These are phyloP conservation scores for Peromyscus leucopus DNA, from an alignment of 2,113 vertebrate genomes.

Conservation along the genomic window DNA sequence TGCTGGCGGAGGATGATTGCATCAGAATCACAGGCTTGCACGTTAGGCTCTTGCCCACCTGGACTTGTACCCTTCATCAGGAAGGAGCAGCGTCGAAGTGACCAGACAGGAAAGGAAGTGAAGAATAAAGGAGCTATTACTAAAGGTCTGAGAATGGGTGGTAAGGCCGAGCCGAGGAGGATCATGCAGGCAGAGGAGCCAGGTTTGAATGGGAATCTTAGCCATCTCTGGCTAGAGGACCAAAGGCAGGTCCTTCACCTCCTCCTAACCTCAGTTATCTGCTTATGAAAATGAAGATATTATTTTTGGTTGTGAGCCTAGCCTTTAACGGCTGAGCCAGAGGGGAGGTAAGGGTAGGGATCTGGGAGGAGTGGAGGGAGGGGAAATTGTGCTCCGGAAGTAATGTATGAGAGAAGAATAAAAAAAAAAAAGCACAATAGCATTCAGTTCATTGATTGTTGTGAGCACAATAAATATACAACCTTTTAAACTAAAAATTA, in stretches of 20 bases:
- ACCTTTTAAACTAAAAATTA: constrained; percentile 21
- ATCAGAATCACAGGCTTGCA: neutral
- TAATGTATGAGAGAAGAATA: neutral
- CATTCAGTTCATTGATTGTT: neutral
- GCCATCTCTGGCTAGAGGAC: neutral
- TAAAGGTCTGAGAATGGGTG: neutral
- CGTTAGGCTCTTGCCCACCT: neutral
- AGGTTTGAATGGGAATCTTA: neutral
- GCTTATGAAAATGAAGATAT: neutral
- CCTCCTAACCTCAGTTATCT: neutral
- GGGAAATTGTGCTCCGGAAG: neutral
- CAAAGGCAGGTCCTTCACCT: neutral
- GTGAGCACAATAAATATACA: neutral
- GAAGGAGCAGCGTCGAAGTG: neutral
- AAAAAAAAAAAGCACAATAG: neutral
- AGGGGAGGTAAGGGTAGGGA: too few relatives aligned
- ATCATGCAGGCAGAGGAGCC: neutral
- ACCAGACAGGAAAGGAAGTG: neutral
- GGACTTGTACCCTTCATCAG: neutral
- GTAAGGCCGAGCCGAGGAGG: neutral
- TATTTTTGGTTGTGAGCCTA: neutral
- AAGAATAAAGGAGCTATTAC: neutral
- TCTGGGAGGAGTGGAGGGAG: neutral
- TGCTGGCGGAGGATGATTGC: constrained; percentile 27
- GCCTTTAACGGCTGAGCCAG: neutral